phyloP scores from a whole-genome alignment of 1,140 invertebrate genomes.

The Cydia strobilella region DNA sequence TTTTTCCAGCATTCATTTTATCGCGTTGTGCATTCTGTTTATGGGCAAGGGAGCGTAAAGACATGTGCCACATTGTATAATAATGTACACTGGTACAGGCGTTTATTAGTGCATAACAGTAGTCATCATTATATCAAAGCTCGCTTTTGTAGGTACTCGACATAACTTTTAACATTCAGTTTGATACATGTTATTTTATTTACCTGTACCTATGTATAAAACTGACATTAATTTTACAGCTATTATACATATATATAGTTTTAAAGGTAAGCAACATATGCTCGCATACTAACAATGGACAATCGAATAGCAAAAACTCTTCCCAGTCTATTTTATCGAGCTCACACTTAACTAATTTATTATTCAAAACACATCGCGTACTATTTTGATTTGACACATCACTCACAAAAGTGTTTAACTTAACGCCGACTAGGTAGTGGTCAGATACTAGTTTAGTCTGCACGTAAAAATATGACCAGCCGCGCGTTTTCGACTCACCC shows the following conservation, averaged over 20 bases:
- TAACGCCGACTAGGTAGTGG: conserved; percentile 23
- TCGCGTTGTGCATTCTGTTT: conserved; percentile 44
- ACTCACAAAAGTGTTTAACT: background rate
- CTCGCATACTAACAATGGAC: conserved; percentile 2
- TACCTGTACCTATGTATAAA: no score
- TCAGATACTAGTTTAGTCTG: conserved; percentile 31
- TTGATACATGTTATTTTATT: no score
- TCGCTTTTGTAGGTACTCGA: background rate
- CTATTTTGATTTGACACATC: background rate
- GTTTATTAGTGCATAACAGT: conserved; percentile 35
- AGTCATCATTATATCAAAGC: conserved; percentile 35
- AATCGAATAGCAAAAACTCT: background rate
- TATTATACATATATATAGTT: conserved; percentile 20
- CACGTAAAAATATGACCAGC: conserved; percentile 21
- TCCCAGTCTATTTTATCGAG: no score
- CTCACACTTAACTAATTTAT: background rate
- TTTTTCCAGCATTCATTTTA: background rate
- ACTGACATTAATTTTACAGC: background rate
- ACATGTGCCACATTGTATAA: conserved; percentile 36
- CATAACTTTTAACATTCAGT: no score
- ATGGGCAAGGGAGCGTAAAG: conserved; percentile 37
- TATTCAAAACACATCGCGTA: background rate
- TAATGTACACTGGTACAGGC: conserved; percentile 16
- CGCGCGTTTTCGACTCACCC: background rate
- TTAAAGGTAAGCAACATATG: background rate